Base-by-base conservation (phyloP, 1,140 invertebrate genomes). In the Chionoecetes opilio region DNA sequence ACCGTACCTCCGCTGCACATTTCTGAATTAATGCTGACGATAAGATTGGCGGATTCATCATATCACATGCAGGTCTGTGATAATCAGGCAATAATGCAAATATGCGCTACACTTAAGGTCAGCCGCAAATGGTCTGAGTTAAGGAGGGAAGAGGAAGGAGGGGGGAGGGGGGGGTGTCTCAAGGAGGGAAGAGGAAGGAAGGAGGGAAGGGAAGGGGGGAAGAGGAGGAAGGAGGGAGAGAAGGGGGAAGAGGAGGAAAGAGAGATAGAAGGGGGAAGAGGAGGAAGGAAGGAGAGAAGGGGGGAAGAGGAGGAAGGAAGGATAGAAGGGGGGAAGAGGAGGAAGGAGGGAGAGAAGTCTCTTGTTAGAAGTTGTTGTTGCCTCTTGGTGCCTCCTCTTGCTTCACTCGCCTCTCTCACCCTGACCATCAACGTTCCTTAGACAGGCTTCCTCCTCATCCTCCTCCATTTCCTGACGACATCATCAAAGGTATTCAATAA, bases 401-500 rank as follows among this genome's bases (percentile, higher is more conserved):
- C n/a, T n/a, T n/a, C n/a, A 17, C 63, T n/a, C n/a, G 63, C 26
- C 21, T 75, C 63, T n/a, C 63, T 5, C 63, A 53, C 46, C 46
- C 46, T 26, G 35, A 46, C 26, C 88, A 89, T 85, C 88, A 89
- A 84, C 82, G 37, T 85, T 84, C 86, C 87, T 21, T 88, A 37
- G 37, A 82, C 88, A 91, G 82, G 82, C 63, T 29, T 9, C 35
- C 21, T 82, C 89, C 35, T 94, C 88, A 86, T 84, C 82, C 46
- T 37, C 63, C 63, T 35, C 26, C 21, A 21, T 6, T 86, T 84
- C 21, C 89, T 94, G 90, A 94, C 89, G 94, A 92, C 94, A 94
- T 94, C 94, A 94, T 92, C 94, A 94, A 53, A 91, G 89, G 94
- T 94, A 94, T 94, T 94, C 94, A 94, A 91, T 94, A 90, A 91